A percentile compares a stretch with the other conserved stretches of the same genome.
phyloP scores from a whole-genome alignment of 2,113 vertebrate species.

The Ursus arctos region DNA sequence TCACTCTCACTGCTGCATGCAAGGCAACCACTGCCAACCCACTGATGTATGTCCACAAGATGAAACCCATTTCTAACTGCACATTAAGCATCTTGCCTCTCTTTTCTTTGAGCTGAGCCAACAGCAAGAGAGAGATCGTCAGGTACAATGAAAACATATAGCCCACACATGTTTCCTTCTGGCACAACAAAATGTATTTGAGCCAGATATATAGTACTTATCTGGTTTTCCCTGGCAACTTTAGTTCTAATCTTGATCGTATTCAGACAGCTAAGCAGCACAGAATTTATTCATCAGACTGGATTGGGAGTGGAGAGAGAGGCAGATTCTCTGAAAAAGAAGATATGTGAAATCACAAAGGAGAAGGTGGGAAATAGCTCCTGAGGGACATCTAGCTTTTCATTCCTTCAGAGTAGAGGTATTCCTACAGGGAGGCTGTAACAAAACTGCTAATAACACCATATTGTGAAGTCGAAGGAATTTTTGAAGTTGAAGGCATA shows the following conservation, averaged over 20 bases:
- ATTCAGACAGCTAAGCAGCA: conserved; percentile 45
- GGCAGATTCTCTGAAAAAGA: neutral
- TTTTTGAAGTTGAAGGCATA: neutral
- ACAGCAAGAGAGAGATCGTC: neutral
- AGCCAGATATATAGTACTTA: neutral
- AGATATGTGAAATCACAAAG: neutral
- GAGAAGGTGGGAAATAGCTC: neutral
- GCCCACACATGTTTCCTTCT: neutral
- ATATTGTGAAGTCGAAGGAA: neutral
- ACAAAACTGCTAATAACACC: neutral
- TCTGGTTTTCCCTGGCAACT: conserved; percentile 22
- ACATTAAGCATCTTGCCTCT: neutral
- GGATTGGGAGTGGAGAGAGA: neutral
- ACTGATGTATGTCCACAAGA: neutral
- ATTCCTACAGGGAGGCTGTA: neutral
- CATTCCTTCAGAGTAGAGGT: neutral
- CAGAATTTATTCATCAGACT: conserved; percentile 1
- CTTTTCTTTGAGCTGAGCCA: neutral
- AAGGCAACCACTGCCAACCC: neutral
- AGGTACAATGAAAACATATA: neutral
- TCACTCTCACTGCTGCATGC: neutral
- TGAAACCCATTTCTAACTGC: neutral
- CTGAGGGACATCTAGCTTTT: neutral
- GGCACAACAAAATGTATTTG: neutral
- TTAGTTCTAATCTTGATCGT: conserved; percentile 31